Evolutionary conservation across 1,140 invertebrate genomes (phyloP).

Genomic region (Drosophila elegans): DNA sequence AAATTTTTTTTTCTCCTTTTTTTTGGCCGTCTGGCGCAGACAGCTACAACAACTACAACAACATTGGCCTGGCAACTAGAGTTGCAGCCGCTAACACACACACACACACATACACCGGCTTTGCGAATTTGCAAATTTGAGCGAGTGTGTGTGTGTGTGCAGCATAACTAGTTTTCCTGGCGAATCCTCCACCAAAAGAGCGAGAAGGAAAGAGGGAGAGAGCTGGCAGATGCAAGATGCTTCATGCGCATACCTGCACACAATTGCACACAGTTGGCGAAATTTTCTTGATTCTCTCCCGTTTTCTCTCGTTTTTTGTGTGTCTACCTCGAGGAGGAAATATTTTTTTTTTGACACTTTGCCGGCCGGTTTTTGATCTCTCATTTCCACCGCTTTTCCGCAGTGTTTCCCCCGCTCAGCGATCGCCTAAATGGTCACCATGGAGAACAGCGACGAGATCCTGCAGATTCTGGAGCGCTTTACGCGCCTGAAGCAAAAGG

Average conservation of each 20-base stretch:
- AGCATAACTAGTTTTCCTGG: slow-evolving; percentile 66
- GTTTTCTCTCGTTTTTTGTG: slow-evolving; percentile 52
- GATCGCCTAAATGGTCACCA: slow-evolving; percentile 83
- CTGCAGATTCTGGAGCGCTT: slow-evolving; percentile 93
- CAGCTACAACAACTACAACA: slow-evolving; percentile 24
- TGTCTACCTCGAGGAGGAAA: slow-evolving; percentile 63
- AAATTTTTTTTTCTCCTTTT: background rate
- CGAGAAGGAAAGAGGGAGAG: background rate
- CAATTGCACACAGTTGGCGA: background rate
- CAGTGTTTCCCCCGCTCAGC: slow-evolving; percentile 21
- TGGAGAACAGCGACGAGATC: slow-evolving; percentile 95
- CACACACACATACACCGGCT: slow-evolving; percentile 12
- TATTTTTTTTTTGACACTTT: slow-evolving; percentile 32
- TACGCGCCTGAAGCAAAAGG: slow-evolving; percentile 90
- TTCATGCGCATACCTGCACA: slow-evolving; percentile 34
- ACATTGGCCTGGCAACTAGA: slow-evolving; percentile 34
- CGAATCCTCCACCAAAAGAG: slow-evolving; percentile 30
- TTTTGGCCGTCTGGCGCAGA: slow-evolving; percentile 24
- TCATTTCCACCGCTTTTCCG: background rate
- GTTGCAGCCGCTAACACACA: slow-evolving; percentile 32
- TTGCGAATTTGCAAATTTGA: slow-evolving; percentile 13
- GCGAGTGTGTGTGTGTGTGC: slow-evolving; percentile 23
- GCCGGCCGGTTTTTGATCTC: slow-evolving; percentile 44
- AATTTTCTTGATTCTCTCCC: background rate
- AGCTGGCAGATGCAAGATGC: slow-evolving; percentile 38